A percentile compares a stretch with the other conserved stretches of the same genome.
Conservation (phyloP, 1,140 invertebrate species). For the Elymnias hypermnestra region DNA sequence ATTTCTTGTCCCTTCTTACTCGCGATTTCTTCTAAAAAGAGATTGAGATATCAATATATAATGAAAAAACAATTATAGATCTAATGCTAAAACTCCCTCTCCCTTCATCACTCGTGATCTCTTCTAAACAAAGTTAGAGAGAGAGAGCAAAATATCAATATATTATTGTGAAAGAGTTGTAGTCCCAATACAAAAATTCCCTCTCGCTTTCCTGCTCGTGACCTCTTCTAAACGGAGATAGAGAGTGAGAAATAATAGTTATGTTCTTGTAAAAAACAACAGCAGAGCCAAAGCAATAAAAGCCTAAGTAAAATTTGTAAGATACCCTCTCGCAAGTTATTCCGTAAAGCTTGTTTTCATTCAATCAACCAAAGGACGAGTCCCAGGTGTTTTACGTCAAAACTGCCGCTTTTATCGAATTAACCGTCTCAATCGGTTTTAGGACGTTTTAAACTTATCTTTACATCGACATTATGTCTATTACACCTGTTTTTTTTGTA, state of each 20-base stretch:
- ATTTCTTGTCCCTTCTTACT: too few relatives aligned
- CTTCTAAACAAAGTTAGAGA: too few relatives aligned
- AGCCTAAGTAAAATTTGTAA: not conserved
- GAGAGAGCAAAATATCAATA: too few relatives aligned
- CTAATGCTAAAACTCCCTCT: too few relatives aligned
- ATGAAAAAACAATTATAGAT: too few relatives aligned
- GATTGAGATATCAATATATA: too few relatives aligned
- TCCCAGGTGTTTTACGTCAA: constrained; percentile 32
- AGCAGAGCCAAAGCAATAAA: not conserved
- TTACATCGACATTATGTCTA: too few relatives aligned
- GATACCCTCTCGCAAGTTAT: not conserved
- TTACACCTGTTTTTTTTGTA: constrained; percentile 11
- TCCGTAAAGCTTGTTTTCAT: constrained; percentile 38
- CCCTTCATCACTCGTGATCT: too few relatives aligned
- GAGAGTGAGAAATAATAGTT: not conserved
- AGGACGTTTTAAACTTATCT: constrained; percentile 2
- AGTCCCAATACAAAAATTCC: too few relatives aligned
- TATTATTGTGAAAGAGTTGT: too few relatives aligned
- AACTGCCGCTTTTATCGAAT: constrained; percentile 25
- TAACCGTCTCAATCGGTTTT: constrained; percentile 11
- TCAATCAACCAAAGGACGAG: constrained; percentile 32
- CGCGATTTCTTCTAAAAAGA: too few relatives aligned
- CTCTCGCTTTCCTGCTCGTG: too few relatives aligned
- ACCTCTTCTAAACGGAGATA: not conserved
- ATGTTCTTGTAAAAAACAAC: not conserved